These are phyloP conservation scores for Chymomyza caudatula DNA, from an alignment of 2,888 invertebrate genomes.

Conservation along the genomic window DNA sequence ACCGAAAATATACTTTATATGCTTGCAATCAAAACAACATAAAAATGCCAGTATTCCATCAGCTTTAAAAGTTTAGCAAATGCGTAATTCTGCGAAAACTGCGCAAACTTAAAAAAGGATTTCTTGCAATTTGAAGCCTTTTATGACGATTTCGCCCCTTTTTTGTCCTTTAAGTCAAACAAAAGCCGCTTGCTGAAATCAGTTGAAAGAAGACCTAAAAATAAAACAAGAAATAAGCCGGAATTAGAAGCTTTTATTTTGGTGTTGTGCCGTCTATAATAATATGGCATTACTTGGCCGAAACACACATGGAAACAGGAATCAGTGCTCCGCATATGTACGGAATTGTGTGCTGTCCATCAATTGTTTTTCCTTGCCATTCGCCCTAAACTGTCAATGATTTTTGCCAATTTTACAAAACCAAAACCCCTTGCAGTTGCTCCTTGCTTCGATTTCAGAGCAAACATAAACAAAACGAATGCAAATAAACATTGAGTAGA, in stretches of 20 bases:
- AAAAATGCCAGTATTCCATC: background rate
- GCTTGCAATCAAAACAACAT: background rate
- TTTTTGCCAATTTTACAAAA: constrained; percentile 62
- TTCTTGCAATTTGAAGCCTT: background rate
- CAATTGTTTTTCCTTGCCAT: constrained; percentile 39
- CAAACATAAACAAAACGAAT: constrained; percentile 68
- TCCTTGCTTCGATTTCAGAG: constrained; percentile 65
- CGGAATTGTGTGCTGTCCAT: constrained; percentile 33
- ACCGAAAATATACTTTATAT: background rate
- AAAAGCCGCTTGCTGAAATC: background rate
- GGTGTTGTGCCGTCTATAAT: background rate
- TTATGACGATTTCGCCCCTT: background rate
- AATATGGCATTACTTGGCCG: constrained; percentile 47
- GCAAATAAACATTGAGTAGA: constrained; percentile 64
- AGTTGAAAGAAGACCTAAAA: constrained; percentile 5
- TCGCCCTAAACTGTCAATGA: constrained; percentile 62
- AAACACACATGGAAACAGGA: constrained; percentile 15
- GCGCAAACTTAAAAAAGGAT: background rate
- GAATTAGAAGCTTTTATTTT: constrained; percentile 38
- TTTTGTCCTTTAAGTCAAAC: background rate
- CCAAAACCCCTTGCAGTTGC: constrained; percentile 19
- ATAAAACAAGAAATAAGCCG: constrained; percentile 36
- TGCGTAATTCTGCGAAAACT: background rate
- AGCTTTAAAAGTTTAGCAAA: background rate
- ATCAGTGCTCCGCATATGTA: constrained; percentile 39